These are phyloP conservation scores for Fringilla coelebs DNA, from an alignment of 2,797 vertebrate species.

Conservation along the genomic window DNA sequence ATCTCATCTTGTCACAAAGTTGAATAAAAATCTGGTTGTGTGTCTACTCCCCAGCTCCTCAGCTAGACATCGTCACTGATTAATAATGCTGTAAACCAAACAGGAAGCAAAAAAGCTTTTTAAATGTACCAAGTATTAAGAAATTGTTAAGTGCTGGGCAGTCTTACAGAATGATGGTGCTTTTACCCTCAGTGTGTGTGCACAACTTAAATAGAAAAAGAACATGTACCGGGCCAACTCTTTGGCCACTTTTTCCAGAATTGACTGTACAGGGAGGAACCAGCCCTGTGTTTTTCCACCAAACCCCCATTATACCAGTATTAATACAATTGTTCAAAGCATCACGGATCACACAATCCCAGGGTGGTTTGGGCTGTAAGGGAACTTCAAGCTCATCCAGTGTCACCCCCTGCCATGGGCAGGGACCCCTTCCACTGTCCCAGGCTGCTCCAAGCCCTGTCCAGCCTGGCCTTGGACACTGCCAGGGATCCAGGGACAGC, in stretches of 20 bases:
- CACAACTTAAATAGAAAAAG: fast-evolving
- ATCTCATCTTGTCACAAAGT: neutral
- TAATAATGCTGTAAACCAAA: neutral
- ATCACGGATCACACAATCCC: neutral
- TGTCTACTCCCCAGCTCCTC: neutral
- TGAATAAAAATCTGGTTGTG: neutral
- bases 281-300: fast-evolving
- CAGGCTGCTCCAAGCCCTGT: fast-evolving
- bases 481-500: neutral
- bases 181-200: neutral
- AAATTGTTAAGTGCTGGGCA: neutral
- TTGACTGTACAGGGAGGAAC: neutral
- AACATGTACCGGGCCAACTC: fast-evolving
- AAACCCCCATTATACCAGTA: neutral
- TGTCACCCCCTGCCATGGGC: fast-evolving
- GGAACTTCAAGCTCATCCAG: fast-evolving
- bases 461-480: neutral
- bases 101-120: neutral
- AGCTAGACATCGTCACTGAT: fast-evolving
- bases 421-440: fast-evolving
- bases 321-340: neutral
- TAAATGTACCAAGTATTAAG: neutral
- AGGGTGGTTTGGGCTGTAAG: neutral
- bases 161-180: neutral
- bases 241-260: neutral